These are phyloP conservation scores for Hirtodrosophila trivittata DNA, from an alignment of 2,888 invertebrate genomes.

Conservation along the genomic window DNA sequence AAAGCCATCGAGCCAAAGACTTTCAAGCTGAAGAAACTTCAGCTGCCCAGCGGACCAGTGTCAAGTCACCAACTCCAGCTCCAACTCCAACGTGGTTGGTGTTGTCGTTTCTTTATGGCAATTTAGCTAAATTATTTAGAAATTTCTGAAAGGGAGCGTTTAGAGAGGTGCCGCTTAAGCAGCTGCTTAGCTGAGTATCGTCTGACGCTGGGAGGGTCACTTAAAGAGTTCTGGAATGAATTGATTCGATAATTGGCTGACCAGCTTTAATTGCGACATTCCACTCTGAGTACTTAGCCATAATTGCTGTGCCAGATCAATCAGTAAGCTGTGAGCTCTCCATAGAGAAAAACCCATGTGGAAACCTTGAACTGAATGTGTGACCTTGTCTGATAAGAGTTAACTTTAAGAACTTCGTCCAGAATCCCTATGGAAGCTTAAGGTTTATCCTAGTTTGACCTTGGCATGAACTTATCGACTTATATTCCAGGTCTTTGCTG, in stretches of 20 bases:
- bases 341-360: too few species aligned
- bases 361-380: too few species aligned
- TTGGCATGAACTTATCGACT: too few species aligned
- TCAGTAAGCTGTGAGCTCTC: too few species aligned
- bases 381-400: too few species aligned
- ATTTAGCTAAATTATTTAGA: conserved; percentile 46
- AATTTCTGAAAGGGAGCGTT: conserved; percentile 37
- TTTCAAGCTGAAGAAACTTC: too few species aligned
- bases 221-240: conserved; percentile 10
- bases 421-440: too few species aligned
- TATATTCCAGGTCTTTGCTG: too few species aligned
- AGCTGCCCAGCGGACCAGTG: conserved; percentile 5
- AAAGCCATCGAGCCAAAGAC: neutral
- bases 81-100: neutral
- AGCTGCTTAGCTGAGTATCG: conserved; percentile 23
- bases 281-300: too few species aligned
- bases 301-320: too few species aligned
- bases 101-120: conserved; percentile 9
- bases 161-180: conserved; percentile 30
- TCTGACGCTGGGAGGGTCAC: conserved; percentile 15
- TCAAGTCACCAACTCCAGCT: conserved; percentile 4
- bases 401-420: too few species aligned
- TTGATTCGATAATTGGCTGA: conserved; percentile 12
- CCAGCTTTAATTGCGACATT: neutral
- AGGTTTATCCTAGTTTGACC: too few species aligned